Evolutionary conservation across 2,888 invertebrate species (phyloP), one percentile per base, ranked within the genome.

Genomic region (Nemotelus nigrinus): DNA sequence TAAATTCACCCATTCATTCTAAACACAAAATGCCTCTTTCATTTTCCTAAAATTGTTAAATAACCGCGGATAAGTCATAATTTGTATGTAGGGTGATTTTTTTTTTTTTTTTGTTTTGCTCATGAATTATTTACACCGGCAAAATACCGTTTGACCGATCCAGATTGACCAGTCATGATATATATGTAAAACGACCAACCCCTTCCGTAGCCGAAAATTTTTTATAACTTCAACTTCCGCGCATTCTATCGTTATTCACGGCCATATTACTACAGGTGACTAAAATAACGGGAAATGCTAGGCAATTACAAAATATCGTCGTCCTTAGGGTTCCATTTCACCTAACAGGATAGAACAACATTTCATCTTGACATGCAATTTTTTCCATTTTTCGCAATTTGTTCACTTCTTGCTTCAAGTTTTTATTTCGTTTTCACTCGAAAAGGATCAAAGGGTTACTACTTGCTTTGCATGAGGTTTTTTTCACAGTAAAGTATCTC

Each of bases 131-230:
- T 78, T 77, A 78, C 55, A 68, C 47, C 50, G 65, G 78, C 74
- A 78, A 78, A 78, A 78, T 76, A 78, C 76, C 78, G 78, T 78
- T 78, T 78, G 76, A 78, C 76, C 76, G 76, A 71, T 70, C 45
- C 68, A 77, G 77, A 77, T 78, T 78, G 76, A 10, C 50, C 60
- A 50, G 39, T 55, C 45, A 7, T 74, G 77, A 78, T 77, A 78
- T 47, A n/a, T 58, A 58, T 72, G 47, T 57, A 47, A 58, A 72
- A 72, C 6, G 6, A 57, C 43, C n/a, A 48, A 45, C 47, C 25
- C 25, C n/a, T 41, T 48, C 48, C 60, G 39, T 50, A 60, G 47
- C 57, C 57, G 47, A 57, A 72, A 71, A 72, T n/a, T 71, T 72
- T 60, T 72, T 72, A 72, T 57, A 72, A 60, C 58, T 72, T 58